Evolutionary conservation across 2,888 invertebrate genomes (phyloP).

Genomic region (Cataglyphis altisquamis): DNA sequence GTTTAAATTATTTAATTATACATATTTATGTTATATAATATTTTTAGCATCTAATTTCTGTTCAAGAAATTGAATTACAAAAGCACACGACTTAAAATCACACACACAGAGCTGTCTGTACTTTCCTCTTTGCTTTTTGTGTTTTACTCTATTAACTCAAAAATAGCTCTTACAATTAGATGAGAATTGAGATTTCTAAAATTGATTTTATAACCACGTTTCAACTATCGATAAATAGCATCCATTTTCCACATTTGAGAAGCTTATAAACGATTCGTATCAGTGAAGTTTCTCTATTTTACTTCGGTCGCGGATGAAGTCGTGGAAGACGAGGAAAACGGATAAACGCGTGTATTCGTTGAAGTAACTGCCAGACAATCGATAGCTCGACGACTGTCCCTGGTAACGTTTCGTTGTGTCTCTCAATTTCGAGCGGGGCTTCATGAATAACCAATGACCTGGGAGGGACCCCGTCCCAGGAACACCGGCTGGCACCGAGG

Average conservation of each 20-base stretch:
- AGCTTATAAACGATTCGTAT: constrained; percentile 32
- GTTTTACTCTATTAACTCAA: neutral
- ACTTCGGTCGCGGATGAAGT: constrained; percentile 32
- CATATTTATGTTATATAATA: neutral
- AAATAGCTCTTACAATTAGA: neutral
- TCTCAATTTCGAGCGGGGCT: constrained; percentile 82
- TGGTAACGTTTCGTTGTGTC: constrained; percentile 82
- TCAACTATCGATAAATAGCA: neutral
- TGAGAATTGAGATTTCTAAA: neutral
- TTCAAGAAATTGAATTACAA: neutral
- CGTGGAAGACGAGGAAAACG: constrained; percentile 36
- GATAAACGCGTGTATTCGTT: constrained; percentile 79
- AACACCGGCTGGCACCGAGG: constrained; percentile 83
- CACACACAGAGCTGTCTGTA: neutral
- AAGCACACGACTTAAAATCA: neutral
- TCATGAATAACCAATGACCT: constrained; percentile 82
- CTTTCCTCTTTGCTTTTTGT: neutral
- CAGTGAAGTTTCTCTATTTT: constrained; percentile 44
- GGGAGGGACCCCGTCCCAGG: constrained; percentile 80
- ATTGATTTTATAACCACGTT: neutral
- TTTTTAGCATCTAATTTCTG: neutral
- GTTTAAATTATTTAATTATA: neutral
- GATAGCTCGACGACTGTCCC: constrained; percentile 80
- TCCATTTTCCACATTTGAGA: constrained; percentile 5
- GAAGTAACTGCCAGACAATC: constrained; percentile 83